Evolutionary conservation across 2,888 invertebrate species (phyloP), one percentile per base, ranked within the genome.

Genomic region (Desoria tigrina): DNA sequence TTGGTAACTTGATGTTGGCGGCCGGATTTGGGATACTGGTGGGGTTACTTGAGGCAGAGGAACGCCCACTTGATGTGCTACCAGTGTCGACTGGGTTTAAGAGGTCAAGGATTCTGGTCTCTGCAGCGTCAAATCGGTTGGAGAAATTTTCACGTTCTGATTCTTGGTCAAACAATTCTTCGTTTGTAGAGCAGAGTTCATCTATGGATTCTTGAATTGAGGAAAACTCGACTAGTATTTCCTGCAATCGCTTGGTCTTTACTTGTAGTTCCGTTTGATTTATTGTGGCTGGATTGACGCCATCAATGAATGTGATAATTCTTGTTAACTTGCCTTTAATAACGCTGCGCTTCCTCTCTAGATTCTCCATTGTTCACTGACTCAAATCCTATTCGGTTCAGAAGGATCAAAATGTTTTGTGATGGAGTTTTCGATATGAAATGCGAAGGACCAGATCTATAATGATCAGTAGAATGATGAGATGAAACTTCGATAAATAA

Each of bases 1-100:
- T 27, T n/a, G 68, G 65, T n/a, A 68, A 45, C 16, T 24, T 39
- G 28, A 61, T 28, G n/a, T n/a, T n/a, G n/a, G n/a, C n/a, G n/a
- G n/a, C n/a, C n/a, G n/a, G n/a, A n/a, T n/a, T n/a, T n/a, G n/a
- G n/a, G n/a, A n/a, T 9, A 54, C 45, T 18, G 7, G 56, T 2
- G 14, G 6, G 27, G 56, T 3, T 6, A 4, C 23, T 6, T 4
- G 7, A 7, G 45, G 51, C 4, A 18, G 9, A 4, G 32, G 28
- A 37, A 16, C 14, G 3, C 6, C 7, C 3, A 24, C 24, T 28
- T 16, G 60, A 28, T 4, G 60, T 4, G 7, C 26, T n/a, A n/a
- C n/a, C n/a, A n/a, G n/a, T n/a, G n/a, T 14, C 23, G 58, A n/a
- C 4, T 21, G 4, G 24, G 58, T 11, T 6, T 11, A 3, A 9